Conservation (phyloP, 2,113 vertebrate genomes). For the Sander lucioperca region DNA sequence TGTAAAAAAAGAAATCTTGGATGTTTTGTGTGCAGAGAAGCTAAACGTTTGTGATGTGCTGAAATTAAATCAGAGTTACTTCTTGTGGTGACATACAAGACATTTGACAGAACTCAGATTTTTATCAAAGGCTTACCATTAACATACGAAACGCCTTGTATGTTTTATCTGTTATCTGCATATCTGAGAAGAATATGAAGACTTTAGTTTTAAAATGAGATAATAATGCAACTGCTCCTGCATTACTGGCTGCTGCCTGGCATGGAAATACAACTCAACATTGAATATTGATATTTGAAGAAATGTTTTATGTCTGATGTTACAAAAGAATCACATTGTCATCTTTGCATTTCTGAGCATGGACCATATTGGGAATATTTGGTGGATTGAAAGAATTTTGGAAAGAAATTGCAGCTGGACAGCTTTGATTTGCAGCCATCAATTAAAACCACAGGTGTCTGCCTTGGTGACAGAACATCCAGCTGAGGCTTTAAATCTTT, state of each 20-base stretch:
- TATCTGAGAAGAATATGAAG: neutral
- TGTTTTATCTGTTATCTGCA: neutral
- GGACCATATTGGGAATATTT: neutral
- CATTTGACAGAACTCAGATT: neutral
- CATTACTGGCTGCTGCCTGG: neutral
- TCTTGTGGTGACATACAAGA: neutral
- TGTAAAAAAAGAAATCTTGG: neutral
- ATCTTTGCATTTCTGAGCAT: neutral
- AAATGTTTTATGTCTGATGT: neutral
- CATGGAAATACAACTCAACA: neutral
- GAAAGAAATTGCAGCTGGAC: constrained; percentile 22
- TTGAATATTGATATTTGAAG: neutral
- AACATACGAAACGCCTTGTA: neutral
- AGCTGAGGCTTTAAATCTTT: constrained; percentile 52
- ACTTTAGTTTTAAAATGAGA: neutral
- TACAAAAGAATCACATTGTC: constrained; percentile 8
- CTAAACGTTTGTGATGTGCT: neutral
- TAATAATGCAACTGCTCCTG: neutral
- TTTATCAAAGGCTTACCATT: neutral
- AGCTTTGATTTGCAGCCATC: constrained; percentile 57
- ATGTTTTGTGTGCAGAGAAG: neutral
- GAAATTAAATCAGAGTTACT: neutral
- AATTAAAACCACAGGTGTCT: constrained; percentile 63
- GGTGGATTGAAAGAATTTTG: constrained; percentile 12
- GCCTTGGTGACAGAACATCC: constrained; percentile 38